Conservation (phyloP, 2,797 vertebrate genomes). For the Tragopan temminckii region DNA sequence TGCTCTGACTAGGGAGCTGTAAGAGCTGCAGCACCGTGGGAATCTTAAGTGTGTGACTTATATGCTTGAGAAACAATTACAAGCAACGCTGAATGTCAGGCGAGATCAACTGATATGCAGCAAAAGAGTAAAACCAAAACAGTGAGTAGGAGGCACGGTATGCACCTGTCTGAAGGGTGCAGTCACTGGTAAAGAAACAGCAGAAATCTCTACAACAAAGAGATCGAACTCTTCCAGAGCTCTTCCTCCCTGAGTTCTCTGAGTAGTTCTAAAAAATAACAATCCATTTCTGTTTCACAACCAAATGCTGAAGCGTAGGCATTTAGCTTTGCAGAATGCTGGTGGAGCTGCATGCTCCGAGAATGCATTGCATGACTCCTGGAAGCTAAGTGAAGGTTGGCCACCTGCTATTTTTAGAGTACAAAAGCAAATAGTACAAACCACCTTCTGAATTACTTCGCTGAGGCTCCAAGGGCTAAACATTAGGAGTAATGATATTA, state of each 20-base stretch:
- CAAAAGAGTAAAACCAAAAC: not conserved
- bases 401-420: not conserved
- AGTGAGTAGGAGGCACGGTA: not conserved
- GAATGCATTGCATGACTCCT: not conserved
- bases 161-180: too few species aligned
- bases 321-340: not conserved
- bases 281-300: not conserved
- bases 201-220: not conserved
- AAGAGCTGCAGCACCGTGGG: accelerated
- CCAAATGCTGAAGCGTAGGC: not conserved
- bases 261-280: not conserved
- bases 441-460: not conserved
- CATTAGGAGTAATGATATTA: not conserved
- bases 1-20: not conserved
- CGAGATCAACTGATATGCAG: not conserved
- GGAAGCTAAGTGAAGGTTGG: not conserved
- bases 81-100: not conserved
- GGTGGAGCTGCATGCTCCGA: not conserved
- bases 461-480: not conserved
- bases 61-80: not conserved
- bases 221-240: not conserved
- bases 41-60: not conserved
- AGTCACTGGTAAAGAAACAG: not conserved
- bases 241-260: not conserved
- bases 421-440: not conserved